Base-by-base conservation (phyloP, 2,113 vertebrate species). In the Pygoscelis antarcticus region DNA sequence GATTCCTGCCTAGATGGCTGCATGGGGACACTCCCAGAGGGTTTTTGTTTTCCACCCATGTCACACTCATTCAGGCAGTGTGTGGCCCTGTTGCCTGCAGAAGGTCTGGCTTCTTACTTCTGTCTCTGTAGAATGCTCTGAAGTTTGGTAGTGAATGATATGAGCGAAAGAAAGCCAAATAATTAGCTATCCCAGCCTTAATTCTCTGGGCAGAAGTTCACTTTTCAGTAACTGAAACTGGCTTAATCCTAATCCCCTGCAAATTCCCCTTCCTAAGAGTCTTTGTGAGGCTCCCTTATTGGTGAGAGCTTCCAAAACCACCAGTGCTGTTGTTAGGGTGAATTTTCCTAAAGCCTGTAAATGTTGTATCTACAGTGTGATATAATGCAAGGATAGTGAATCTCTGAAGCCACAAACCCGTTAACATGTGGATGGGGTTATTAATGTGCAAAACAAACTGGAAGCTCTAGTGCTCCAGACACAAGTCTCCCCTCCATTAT, bases 221-320 rank as follows among this genome's bases (percentile, higher is more conserved):
- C 91, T 93, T 94, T 84, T 91, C 86, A 95, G 94, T 95, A 96
- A 95, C 83, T 95, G 96, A 96, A 96, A 97, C 93, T 80, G 90
- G 83, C 74, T 95, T 93, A 95, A 68, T 96, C 60, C 21, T 96
- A 95, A 97, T 96, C 77, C 91, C 55, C 70, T 90, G 66, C 84
- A 97, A 97, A 97, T 94, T 89, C 61, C 47, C 27, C 40, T 91
- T 93, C 81, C 78, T 93, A 77, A 93, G 66, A 90, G 38, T 57
- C 79, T 92, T 95, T 89, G 52, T 81, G 44, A 92, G 86, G 52
- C 57, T 84, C 52, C 17, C 40, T 87, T 62, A 47, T 27, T 88
- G 75, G 36, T 30, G 47, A 71, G 36, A 78, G 47, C 57, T 89
- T 95, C 69, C 77, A 78, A 61, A 71, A 95, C 65, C 34, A 54